Evolutionary conservation across 2,888 invertebrate genomes (phyloP).

Genomic region (Eupithecia abbreviata): DNA sequence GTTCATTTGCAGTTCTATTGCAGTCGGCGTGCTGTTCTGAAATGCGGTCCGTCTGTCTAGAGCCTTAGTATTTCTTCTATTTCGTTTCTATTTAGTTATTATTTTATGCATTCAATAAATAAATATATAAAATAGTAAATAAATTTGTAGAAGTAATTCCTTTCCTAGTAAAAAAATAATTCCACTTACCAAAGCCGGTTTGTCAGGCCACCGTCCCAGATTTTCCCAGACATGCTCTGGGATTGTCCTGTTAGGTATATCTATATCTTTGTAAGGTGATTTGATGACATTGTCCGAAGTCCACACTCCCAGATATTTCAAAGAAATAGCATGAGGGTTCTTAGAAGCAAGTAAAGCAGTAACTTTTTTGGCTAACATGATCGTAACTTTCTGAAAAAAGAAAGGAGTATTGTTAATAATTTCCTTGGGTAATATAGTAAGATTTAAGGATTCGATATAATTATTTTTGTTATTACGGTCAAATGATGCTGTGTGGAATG

Average conservation of each 20-base stretch:
- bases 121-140: no score
- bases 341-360: constrained; percentile 46
- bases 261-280: constrained; percentile 79
- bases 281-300: constrained; percentile 63
- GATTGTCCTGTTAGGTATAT: constrained; percentile 79
- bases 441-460: neutral
- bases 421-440: neutral
- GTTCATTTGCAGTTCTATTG: no score
- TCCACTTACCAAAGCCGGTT: constrained; percentile 85
- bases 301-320: constrained; percentile 55
- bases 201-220: constrained; percentile 85
- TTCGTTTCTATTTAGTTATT: no score
- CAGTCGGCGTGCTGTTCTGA: no score
- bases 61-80: no score
- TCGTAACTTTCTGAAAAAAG: constrained; percentile 51
- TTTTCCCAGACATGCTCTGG: constrained; percentile 85
- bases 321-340: constrained; percentile 33
- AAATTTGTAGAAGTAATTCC: neutral
- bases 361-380: constrained; percentile 40
- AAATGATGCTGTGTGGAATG: no score
- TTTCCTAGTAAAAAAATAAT: neutral
- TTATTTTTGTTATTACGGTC: neutral
- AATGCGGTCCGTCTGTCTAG: no score
- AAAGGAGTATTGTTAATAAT: neutral
- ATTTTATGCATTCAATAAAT: no score